phyloP scores from a whole-genome alignment of 2,113 vertebrate genomes.

The Phainopepla nitens region DNA sequence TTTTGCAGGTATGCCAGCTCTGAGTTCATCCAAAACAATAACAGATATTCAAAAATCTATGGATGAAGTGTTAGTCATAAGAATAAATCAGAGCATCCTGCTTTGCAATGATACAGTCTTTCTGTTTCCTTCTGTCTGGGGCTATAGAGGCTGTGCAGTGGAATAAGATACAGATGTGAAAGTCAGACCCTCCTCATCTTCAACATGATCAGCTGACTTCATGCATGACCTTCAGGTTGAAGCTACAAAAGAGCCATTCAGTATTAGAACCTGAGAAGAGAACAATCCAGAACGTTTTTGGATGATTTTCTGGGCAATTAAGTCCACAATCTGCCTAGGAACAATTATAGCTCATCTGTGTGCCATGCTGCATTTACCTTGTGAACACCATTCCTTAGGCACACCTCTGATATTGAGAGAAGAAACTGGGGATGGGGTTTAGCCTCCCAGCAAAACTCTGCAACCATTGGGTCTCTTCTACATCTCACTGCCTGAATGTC shows the following conservation, averaged over 20 bases:
- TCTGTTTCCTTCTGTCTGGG: not conserved
- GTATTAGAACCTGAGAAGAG: not conserved
- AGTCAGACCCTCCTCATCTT: not conserved
- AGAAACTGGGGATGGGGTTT: not conserved
- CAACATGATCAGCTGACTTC: not conserved
- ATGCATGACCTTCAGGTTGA: not conserved
- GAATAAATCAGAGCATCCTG: not conserved
- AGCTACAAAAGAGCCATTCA: not conserved
- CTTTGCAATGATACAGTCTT: not conserved
- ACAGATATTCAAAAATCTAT: not conserved
- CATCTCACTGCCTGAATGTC: not conserved
- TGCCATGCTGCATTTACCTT: not conserved
- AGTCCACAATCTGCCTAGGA: not conserved
- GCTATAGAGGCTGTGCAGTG: not conserved
- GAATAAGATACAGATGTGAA: not conserved
- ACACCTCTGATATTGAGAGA: not conserved
- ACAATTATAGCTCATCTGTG: not conserved
- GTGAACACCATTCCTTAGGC: not conserved
- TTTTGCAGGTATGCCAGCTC: not conserved
- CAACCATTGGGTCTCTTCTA: not conserved
- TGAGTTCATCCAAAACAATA: not conserved
- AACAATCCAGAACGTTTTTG: not conserved
- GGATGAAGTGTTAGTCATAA: not conserved
- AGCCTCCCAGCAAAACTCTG: not conserved
- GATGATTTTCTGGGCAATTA: conserved; percentile 10